phyloP scores from a whole-genome alignment of 2,888 invertebrate genomes.

The Notodonta ziczac region DNA sequence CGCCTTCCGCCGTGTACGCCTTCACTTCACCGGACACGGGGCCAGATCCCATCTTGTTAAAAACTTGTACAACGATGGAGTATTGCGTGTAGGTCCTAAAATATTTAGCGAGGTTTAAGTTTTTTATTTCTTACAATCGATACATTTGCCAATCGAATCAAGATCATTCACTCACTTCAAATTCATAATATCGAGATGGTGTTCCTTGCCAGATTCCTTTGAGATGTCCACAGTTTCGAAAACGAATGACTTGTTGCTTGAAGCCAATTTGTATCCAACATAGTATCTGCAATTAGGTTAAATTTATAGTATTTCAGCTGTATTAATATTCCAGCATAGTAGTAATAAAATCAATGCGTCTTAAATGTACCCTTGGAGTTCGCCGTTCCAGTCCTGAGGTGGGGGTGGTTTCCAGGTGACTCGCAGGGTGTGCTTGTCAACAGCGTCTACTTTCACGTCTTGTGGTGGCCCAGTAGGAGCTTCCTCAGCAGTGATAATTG shows the following conservation, averaged over 20 bases:
- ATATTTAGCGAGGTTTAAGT: slow-evolving; percentile 6
- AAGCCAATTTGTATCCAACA: slow-evolving; percentile 94
- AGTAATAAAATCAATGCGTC: not conserved
- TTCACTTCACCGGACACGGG: slow-evolving; percentile 95
- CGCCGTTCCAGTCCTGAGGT: slow-evolving; percentile 96
- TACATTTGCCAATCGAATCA: not conserved
- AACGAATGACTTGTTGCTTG: slow-evolving; percentile 93
- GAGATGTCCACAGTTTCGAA: slow-evolving; percentile 97
- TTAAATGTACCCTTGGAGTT: slow-evolving; percentile 85
- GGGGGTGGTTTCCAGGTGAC: slow-evolving; percentile 96
- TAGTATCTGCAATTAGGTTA: slow-evolving; percentile 88
- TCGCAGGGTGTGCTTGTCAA: slow-evolving; percentile 93
- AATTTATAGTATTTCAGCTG: not conserved
- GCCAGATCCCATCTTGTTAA: slow-evolving; percentile 97
- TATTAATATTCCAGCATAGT: not conserved
- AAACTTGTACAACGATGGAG: slow-evolving; percentile 97
- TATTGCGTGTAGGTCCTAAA: slow-evolving; percentile 96
- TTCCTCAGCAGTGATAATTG: slow-evolving; percentile 98
- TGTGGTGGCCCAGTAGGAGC: slow-evolving; percentile 93
- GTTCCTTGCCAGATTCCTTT: slow-evolving; percentile 96
- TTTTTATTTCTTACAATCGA: too few relatives aligned
- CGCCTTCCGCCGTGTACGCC: slow-evolving; percentile 97
- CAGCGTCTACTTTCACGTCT: slow-evolving; percentile 92
- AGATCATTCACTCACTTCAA: slow-evolving; percentile 83
- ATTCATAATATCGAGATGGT: slow-evolving; percentile 92